Evolutionary conservation across 2,888 invertebrate genomes (phyloP), one percentile per base, ranked within the genome.

Genomic region (Hetaerina titia): DNA sequence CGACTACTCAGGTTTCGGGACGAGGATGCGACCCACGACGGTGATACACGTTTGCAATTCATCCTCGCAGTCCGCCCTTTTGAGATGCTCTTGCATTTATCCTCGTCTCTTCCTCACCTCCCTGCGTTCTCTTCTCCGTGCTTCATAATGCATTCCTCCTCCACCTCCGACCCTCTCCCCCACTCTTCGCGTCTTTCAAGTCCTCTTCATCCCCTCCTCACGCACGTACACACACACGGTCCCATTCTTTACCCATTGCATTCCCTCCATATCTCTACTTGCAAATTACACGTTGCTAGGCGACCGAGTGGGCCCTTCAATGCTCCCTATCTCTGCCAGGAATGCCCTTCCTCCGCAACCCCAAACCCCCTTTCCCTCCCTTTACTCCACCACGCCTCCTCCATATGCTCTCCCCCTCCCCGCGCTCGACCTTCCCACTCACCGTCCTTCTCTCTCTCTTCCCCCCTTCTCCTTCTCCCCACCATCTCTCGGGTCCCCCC

Each of bases 271-370:
- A 31, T 81, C 81, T 15, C 81, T 31, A 31, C 81, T 81, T 81
- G 89, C 58, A 89, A 89, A 56, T 89, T 89, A 89, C 89, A 57
- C 89, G 89, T 89, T 58, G 89, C 89, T n/a, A n/a, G n/a, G 13
- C 57, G 81, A 56, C 57, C 22, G 56, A 58, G 57, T n/a, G 89
- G 89, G 56, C 17, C n/a, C 56, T 58, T n/a, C 89, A 58, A 58
- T 89, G 19, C n/a, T n/a, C 89, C n/a, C 9, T 89, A 57, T 89
- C 58, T 13, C 56, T 88, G 22, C 89, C 57, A n/a, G 58, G 89
- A 89, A 58, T 58, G n/a, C n/a, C 58, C 89, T n/a, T 45, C 57
- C 89, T 17, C 15, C 57, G 4, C 45, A 45, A 45, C 45, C 45
- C 45, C 45, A 45, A 45, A 45, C 4, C 17, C 89, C 31, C 57